Evolutionary conservation across 2,797 vertebrate species (phyloP).

Genomic region (Arctocebus calabarensis): DNA sequence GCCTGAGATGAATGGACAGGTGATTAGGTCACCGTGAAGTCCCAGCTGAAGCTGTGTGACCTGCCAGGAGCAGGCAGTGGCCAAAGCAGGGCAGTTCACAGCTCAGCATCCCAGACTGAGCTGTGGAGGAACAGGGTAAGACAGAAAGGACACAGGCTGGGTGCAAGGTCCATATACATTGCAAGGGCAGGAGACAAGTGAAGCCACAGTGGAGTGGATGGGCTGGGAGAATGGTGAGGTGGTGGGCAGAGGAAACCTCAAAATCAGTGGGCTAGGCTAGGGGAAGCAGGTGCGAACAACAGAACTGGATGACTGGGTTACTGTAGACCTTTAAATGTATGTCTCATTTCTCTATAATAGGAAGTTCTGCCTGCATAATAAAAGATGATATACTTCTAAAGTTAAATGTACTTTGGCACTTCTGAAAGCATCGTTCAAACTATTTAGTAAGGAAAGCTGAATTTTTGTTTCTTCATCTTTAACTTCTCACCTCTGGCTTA

Average conservation of each 20-base stretch:
- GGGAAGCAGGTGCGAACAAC: background rate
- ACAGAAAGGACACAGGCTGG: background rate
- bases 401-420: conserved; percentile 15
- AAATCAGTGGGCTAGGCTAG: background rate
- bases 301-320: background rate
- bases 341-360: conserved; percentile 13
- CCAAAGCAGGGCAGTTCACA: background rate
- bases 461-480: conserved; percentile 70
- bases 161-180: background rate
- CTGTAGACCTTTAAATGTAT: background rate
- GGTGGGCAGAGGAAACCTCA: background rate
- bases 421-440: conserved; percentile 40
- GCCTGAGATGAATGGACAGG: background rate
- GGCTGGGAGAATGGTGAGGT: background rate
- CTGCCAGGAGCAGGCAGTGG: accelerated
- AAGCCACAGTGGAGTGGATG: background rate
- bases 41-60: accelerated
- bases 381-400: conserved; percentile 30
- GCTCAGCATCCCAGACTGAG: background rate
- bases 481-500: conserved; percentile 69
- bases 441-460: background rate
- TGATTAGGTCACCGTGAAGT: background rate
- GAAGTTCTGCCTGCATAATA: conserved; percentile 29
- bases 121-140: background rate
- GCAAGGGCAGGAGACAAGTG: background rate